Evolutionary conservation across 2,113 vertebrate genomes (phyloP), one percentile per base, ranked within the genome.

Genomic region (Dissostichus mawsoni): DNA sequence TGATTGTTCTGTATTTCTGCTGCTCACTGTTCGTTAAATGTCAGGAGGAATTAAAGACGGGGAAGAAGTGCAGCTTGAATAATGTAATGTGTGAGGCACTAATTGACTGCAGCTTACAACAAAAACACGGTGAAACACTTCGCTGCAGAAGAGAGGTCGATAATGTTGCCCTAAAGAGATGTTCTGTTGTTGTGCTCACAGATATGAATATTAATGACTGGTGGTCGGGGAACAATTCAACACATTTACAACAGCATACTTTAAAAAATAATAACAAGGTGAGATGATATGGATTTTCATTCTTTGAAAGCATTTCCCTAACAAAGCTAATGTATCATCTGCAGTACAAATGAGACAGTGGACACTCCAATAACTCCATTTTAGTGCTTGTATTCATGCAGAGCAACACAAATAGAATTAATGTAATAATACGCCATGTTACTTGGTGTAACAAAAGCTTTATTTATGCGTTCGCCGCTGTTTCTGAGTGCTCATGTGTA

Each of bases 171-270:
- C 78, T 52, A 71, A 71, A 65, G 84, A 91, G 74, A 82, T 69
- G 51, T 55, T 80, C 67, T 74, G 78, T 69, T 88, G 71, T 76
- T 78, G 61, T 66, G 83, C 67, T 76, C 20, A 41, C 29, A 33
- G 62, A 85, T 76, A 88, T 89, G 82, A 89, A 92, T 90, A 90
- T 90, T 89, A 92, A 91, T 84, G 69, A 62, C 69, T 62, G 50
- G 71, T 36, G 17, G 64, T 29, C 50, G 18, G 53, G 11, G 58
- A 14, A 69, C 23, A 20, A 72, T 41, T 20, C 55, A 65, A 52
- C 78, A 48, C 12, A 76, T 69, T 52, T 68, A 33, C 4, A 29
- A 66, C 64, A 53, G 69, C 69, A 25, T 73, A 13, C 82, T 80
- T 83, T 56, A 81, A 86, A 83, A 68, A 82, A 86, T 74, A 83